Evolutionary conservation across 2,797 vertebrate species (phyloP).

Genomic region (Microctenopoma lineatum): DNA sequence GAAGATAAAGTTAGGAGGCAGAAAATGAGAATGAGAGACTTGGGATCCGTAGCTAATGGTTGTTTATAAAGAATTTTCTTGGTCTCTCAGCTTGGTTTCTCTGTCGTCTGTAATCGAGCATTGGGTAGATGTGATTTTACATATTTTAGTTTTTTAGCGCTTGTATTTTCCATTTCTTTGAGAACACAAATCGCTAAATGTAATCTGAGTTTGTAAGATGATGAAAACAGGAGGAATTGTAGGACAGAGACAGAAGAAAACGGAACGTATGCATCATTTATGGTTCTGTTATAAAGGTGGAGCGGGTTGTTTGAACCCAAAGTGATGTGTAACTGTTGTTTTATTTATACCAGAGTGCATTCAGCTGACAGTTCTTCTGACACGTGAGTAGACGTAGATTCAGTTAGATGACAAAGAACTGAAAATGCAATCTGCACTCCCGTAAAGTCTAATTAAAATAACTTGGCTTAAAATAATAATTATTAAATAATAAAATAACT

Average conservation of each 20-base stretch:
- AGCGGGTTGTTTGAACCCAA: conserved; percentile 2
- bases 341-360: conserved; percentile 3
- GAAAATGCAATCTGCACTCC: background rate
- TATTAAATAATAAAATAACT: no score
- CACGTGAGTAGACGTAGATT: conserved; percentile 13
- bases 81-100: conserved; percentile 40
- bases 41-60: conserved; percentile 45
- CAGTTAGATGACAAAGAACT: conserved; percentile 7
- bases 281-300: background rate
- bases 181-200: conserved; percentile 21
- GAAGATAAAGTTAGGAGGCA: conserved; percentile 21
- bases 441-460: conserved; percentile 10
- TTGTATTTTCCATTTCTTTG: conserved; percentile 23
- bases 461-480: background rate
- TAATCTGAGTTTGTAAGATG: background rate
- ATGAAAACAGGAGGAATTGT: conserved; percentile 18
- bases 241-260: conserved; percentile 1
- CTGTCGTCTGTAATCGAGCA: conserved; percentile 36
- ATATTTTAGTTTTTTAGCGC: conserved; percentile 17
- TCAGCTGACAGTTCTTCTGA: conserved; percentile 3
- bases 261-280: conserved; percentile 1
- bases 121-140: conserved; percentile 6
- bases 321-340: background rate
- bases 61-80: conserved; percentile 39
- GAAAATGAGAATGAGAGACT: conserved; percentile 45